Evolutionary conservation across 2,113 vertebrate species (phyloP).

Genomic region (Petroica traversi): DNA sequence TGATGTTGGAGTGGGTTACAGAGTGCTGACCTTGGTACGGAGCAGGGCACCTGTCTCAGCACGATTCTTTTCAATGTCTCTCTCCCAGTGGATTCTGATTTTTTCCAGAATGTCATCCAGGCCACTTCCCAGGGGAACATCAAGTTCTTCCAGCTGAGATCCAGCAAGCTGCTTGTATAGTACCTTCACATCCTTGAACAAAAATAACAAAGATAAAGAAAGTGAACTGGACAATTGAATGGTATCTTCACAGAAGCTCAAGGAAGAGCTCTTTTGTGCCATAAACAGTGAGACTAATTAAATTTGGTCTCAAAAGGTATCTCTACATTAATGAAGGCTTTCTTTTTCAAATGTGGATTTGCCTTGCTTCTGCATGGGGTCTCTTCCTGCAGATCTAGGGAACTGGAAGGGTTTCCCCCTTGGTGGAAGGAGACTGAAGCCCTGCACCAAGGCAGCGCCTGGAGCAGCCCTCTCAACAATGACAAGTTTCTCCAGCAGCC

Average conservation of each 20-base stretch:
- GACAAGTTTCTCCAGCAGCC: neutral
- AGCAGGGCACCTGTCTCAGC: slow-evolving; percentile 81
- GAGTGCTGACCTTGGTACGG: slow-evolving; percentile 81
- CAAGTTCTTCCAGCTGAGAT: slow-evolving; percentile 83
- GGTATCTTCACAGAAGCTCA: neutral
- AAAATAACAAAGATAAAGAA: neutral
- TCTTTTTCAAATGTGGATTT: neutral
- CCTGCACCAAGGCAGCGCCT: neutral
- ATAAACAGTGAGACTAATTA: neutral
- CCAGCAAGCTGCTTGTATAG: slow-evolving; percentile 89
- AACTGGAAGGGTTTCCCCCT: neutral
- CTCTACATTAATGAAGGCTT: neutral
- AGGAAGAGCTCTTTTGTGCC: neutral
- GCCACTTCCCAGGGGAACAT: slow-evolving; percentile 81
- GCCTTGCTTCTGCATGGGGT: neutral
- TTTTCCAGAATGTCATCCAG: slow-evolving; percentile 88
- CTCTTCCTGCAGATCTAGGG: neutral
- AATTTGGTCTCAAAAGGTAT: neutral
- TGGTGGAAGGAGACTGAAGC: neutral
- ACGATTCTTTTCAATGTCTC: slow-evolving; percentile 84
- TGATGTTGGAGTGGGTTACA: neutral
- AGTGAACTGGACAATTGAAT: neutral
- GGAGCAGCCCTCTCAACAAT: neutral
- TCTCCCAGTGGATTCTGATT: slow-evolving; percentile 91
- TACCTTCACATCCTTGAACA: slow-evolving; percentile 84